phyloP scores from a whole-genome alignment of 2,888 invertebrate genomes.

The Tenthredo livida region DNA sequence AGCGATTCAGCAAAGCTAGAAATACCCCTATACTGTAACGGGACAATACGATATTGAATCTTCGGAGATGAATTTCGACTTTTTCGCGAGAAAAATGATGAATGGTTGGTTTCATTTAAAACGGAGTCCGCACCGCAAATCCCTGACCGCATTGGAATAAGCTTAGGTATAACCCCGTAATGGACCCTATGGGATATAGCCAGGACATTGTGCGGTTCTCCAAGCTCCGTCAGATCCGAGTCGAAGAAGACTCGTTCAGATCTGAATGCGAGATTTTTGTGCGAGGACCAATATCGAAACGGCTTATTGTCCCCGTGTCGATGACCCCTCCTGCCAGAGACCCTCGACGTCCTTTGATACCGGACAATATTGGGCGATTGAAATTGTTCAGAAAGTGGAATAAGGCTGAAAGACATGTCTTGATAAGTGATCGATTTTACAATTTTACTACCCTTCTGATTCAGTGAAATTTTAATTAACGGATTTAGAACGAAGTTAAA shows the following conservation, averaged over 20 bases:
- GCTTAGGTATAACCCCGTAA: conserved; percentile 41
- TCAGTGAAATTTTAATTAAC: conserved; percentile 19
- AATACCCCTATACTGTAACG: background rate
- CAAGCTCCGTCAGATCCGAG: conserved; percentile 6
- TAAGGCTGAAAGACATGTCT: conserved; percentile 15
- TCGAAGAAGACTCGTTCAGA: conserved; percentile 23
- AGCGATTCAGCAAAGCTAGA: background rate
- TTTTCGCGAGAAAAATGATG: conserved; percentile 50
- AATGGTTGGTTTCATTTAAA: conserved; percentile 47
- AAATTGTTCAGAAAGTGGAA: conserved; percentile 26
- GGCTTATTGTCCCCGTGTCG: conserved; percentile 32
- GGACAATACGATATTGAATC: conserved; percentile 4
- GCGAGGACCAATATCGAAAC: conserved; percentile 41
- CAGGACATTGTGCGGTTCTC: conserved; percentile 7
- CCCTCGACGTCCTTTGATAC: conserved; percentile 4
- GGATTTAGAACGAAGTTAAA: background rate
- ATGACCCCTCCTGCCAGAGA: background rate
- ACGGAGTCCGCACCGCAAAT: conserved; percentile 21
- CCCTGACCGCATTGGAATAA: conserved; percentile 45
- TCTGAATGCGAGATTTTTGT: conserved; percentile 27
- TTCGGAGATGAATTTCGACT: background rate
- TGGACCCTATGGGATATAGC: conserved; percentile 36
- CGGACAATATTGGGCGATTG: conserved; percentile 53
- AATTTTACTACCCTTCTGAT: background rate
- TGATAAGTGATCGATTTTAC: background rate